Percentiles rank a stretch among this genome's conserved stretches.
Evolutionary conservation across 1,140 invertebrate genomes (phyloP).

Genomic region (Platyscapa corneri): DNA sequence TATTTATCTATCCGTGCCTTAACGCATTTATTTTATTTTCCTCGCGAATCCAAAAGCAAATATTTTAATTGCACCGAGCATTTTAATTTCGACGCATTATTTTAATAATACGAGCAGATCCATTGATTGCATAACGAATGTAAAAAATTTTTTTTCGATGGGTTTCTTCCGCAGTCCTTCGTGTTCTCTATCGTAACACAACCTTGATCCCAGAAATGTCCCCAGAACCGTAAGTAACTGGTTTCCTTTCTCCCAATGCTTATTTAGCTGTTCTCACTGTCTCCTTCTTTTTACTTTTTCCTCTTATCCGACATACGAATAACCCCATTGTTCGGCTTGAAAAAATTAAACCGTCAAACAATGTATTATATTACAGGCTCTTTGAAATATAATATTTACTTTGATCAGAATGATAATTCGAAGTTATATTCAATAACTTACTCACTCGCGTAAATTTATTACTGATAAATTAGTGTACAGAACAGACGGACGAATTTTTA

Average conservation of each 20-base stretch:
- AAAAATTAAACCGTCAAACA: neutral
- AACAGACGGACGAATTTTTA: too few species aligned
- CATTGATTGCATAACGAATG: neutral
- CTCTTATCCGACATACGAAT: neutral
- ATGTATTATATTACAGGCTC: too few species aligned
- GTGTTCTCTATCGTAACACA: conserved; percentile 11
- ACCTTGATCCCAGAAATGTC: conserved; percentile 32
- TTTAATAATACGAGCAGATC: neutral
- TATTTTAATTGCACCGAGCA: too few species aligned
- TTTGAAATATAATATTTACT: too few species aligned
- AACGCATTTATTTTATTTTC: too few species aligned
- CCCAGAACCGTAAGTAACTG: conserved; percentile 15
- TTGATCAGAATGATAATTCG: too few species aligned
- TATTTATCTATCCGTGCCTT: too few species aligned
- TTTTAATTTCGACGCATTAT: too few species aligned
- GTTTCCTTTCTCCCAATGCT: conserved; percentile 20
- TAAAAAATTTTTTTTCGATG: neutral
- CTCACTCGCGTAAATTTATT: too few species aligned
- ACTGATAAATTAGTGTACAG: too few species aligned
- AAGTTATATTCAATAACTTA: too few species aligned
- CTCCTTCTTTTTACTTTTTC: neutral
- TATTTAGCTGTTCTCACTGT: neutral
- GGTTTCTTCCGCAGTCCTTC: conserved; percentile 3
- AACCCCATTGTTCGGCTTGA: neutral
- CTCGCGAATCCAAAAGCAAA: too few species aligned